These are phyloP conservation scores for Nemapogon koenigi DNA, from an alignment of 2,888 invertebrate species.

Conservation along the genomic window DNA sequence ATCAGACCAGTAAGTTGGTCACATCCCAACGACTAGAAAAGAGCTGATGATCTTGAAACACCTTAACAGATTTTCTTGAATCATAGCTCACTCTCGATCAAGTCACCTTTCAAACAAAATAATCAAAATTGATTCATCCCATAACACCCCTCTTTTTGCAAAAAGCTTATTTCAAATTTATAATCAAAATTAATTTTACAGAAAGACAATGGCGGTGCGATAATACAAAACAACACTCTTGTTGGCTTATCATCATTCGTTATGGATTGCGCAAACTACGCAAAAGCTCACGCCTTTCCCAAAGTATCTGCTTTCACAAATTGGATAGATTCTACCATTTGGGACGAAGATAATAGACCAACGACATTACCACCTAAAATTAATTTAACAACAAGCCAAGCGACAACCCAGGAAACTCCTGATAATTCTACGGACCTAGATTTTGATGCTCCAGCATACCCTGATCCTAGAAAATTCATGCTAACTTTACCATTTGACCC, in stretches of 20 bases:
- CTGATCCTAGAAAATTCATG: slow-evolving; percentile 33
- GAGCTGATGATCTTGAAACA: no score
- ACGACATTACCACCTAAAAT: slow-evolving; percentile 21
- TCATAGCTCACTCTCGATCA: no score
- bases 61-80: no score
- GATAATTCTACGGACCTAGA: slow-evolving; percentile 19
- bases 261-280: slow-evolving; percentile 45
- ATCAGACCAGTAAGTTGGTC: no score
- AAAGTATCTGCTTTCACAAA: slow-evolving; percentile 36
- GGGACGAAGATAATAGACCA: slow-evolving; percentile 43
- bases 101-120: no score
- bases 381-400: slow-evolving; percentile 13
- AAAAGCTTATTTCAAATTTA: slow-evolving; percentile 3
- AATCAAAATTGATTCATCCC: no score
- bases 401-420: slow-evolving; percentile 19
- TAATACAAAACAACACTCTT: slow-evolving; percentile 47
- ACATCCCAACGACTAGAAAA: no score
- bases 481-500: slow-evolving; percentile 46
- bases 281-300: slow-evolving; percentile 47
- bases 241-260: slow-evolving; percentile 39
- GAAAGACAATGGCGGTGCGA: slow-evolving; percentile 53
- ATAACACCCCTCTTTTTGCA: not conserved
- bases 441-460: slow-evolving; percentile 16
- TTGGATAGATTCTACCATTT: slow-evolving; percentile 48
- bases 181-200: slow-evolving; percentile 19